These are phyloP conservation scores for Heptranchias perlo DNA, from an alignment of 2,113 vertebrate genomes.

Conservation along the genomic window DNA sequence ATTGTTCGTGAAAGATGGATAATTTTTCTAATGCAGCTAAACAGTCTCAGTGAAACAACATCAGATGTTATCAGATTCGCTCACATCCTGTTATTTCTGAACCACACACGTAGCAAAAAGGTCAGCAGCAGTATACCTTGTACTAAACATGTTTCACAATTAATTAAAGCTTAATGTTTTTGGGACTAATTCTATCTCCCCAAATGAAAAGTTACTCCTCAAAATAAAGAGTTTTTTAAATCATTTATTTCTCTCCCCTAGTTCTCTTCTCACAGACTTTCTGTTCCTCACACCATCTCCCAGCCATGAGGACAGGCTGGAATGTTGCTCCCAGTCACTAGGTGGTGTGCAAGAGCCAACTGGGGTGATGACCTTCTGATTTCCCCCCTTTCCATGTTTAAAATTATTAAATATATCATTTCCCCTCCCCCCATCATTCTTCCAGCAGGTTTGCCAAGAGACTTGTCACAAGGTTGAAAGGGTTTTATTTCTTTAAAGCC, in stretches of 20 bases:
- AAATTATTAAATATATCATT: too few species aligned
- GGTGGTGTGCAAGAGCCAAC: not conserved
- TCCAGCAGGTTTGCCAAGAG: too few species aligned
- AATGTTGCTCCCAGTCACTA: not conserved
- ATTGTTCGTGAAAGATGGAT: not conserved
- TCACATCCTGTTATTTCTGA: not conserved
- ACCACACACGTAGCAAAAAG: not conserved
- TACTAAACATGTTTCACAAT: not conserved
- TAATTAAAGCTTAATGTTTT: not conserved
- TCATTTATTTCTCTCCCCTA: not conserved
- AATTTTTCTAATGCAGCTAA: not conserved
- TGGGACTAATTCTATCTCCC: not conserved
- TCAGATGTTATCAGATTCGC: not conserved
- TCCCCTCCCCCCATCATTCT: too few species aligned
- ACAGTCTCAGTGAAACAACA: not conserved
- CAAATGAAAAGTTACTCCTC: not conserved
- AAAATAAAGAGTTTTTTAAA: not conserved
- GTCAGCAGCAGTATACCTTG: not conserved
- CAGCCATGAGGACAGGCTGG: not conserved
- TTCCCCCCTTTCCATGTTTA: too few species aligned
- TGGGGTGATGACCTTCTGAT: not conserved
- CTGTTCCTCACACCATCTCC: not conserved
- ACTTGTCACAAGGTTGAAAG: not conserved
- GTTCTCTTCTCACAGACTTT: not conserved
- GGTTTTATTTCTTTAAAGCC: not conserved